Evolutionary conservation across 2,888 invertebrate species (phyloP).

Genomic region (Xestobium rufovillosum): DNA sequence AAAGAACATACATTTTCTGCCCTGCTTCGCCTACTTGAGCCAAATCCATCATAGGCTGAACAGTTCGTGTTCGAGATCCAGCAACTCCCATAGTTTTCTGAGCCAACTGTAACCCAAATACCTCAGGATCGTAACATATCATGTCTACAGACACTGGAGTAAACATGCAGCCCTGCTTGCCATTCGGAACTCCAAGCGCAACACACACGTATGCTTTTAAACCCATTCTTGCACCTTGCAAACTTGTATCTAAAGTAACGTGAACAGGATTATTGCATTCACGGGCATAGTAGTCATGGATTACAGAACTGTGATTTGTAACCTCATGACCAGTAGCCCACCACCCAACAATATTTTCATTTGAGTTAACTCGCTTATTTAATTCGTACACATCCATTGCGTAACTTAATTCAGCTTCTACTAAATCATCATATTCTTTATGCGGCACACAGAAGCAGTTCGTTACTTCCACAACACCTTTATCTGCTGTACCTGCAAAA

Average conservation of each 20-base stretch:
- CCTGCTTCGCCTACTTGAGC: conserved; percentile 85
- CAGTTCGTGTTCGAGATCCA: conserved; percentile 39
- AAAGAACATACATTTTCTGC: conserved; percentile 62
- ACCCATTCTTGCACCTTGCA: conserved; percentile 83
- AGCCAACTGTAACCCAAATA: conserved; percentile 71
- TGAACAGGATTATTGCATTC: conserved; percentile 93
- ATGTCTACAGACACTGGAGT: conserved; percentile 89
- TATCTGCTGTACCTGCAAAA: conserved; percentile 71
- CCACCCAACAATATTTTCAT: conserved; percentile 96
- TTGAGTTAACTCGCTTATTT: conserved; percentile 85
- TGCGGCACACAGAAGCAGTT: conserved; percentile 99
- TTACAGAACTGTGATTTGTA: conserved; percentile 93
- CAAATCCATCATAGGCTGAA: conserved; percentile 48
- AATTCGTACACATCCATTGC: conserved; percentile 93
- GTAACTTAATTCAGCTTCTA: conserved; percentile 96
- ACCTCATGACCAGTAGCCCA: conserved; percentile 98
- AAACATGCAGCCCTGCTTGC: conserved; percentile 92
- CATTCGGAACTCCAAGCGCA: conserved; percentile 87
- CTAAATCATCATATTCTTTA: conserved; percentile 94
- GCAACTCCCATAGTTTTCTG: conserved; percentile 67
- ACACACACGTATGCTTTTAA: conserved; percentile 92
- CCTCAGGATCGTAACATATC: conserved; percentile 87
- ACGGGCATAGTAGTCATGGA: conserved; percentile 94
- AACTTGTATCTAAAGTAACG: conserved; percentile 88
- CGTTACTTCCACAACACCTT: conserved; percentile 92